Percentiles rank a stretch among this genome's conserved stretches.
phyloP scores from a whole-genome alignment of 2,888 invertebrate species.

The Amphipoea lucens region DNA sequence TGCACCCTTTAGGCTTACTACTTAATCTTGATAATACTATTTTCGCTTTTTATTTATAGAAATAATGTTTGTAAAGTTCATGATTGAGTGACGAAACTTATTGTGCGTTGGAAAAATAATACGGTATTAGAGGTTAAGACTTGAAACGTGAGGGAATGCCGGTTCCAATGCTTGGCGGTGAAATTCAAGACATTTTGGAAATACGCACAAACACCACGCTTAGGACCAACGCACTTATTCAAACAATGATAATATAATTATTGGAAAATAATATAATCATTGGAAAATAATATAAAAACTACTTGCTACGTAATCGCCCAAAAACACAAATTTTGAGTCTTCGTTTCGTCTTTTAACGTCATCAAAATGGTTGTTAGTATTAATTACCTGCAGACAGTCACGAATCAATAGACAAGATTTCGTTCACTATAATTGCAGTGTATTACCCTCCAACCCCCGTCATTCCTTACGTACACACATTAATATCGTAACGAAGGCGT shows the following conservation, averaged over 20 bases:
- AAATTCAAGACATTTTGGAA: slow-evolving; percentile 14
- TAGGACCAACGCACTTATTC: neutral
- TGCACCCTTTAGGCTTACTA: slow-evolving; percentile 38
- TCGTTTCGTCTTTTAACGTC: neutral
- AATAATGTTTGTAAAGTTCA: slow-evolving; percentile 18
- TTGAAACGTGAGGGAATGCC: slow-evolving; percentile 47
- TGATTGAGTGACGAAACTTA: slow-evolving; percentile 28
- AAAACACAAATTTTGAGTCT: neutral
- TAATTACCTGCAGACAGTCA: neutral
- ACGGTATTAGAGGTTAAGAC: slow-evolving; percentile 45
- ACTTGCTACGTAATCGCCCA: neutral
- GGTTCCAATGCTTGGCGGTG: slow-evolving; percentile 10
- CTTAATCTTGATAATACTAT: slow-evolving; percentile 45
- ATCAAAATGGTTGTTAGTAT: neutral
- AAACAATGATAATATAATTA: no score
- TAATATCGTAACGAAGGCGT: slow-evolving; percentile 23
- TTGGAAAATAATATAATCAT: neutral
- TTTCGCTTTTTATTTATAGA: slow-evolving; percentile 28
- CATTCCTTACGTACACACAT: slow-evolving; percentile 48
- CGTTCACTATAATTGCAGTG: neutral
- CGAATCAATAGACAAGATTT: neutral
- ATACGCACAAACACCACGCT: neutral
- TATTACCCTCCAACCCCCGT: neutral
- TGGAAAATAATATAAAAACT: neutral
- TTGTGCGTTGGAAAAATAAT: slow-evolving; percentile 44